Conservation (phyloP, 2,113 vertebrate genomes). For the Cebus imitator region DNA sequence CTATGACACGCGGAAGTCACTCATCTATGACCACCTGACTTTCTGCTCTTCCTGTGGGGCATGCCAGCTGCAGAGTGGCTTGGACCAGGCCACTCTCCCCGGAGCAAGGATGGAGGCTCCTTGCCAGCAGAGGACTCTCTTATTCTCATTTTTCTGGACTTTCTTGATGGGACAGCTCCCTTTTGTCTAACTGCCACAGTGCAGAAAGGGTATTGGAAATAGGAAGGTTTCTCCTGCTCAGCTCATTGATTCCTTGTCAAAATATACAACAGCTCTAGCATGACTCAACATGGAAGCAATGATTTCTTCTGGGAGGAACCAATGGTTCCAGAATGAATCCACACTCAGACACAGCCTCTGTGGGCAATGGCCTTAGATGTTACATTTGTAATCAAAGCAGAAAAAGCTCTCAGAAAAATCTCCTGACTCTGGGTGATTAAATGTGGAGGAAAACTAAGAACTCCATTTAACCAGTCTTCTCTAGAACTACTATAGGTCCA, state of each 20-base stretch:
- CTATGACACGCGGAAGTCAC: not conserved
- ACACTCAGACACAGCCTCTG: not conserved
- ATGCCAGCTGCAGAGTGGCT: not conserved
- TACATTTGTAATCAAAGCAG: not conserved
- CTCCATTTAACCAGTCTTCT: fast-evolving
- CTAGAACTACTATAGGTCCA: not conserved
- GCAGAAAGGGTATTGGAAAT: not conserved
- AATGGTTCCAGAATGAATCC: not conserved
- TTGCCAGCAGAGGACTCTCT: not conserved
- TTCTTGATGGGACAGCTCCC: not conserved
- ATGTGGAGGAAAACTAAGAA: not conserved
- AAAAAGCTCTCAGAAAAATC: not conserved
- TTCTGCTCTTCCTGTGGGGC: not conserved
- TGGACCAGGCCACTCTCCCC: not conserved
- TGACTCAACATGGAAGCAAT: not conserved
- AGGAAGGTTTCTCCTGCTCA: not conserved
- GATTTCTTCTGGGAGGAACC: not conserved
- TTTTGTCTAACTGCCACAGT: not conserved
- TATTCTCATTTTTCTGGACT: not conserved
- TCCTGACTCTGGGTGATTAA: not conserved
- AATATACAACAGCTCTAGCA: not conserved
- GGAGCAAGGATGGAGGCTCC: not conserved
- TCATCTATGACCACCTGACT: not conserved
- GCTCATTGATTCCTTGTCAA: not conserved
- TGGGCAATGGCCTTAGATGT: not conserved